Conservation (phyloP, 2,888 invertebrate genomes). For the Amphiduros pacificus region DNA sequence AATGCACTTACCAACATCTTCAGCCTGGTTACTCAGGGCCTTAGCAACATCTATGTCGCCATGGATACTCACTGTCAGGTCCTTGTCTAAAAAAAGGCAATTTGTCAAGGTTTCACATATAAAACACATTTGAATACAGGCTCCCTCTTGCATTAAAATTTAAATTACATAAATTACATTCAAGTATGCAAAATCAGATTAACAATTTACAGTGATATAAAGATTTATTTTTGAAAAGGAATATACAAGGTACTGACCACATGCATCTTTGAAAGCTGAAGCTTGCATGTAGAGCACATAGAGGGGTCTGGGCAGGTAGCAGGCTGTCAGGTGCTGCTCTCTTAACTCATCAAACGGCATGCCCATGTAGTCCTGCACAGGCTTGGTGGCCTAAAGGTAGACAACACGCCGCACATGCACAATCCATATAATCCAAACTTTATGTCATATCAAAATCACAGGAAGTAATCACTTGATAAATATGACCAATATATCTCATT, state of each 20-base stretch:
- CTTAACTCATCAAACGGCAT: conserved; percentile 78
- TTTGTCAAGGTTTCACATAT: no score
- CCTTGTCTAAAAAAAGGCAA: conserved; percentile 46
- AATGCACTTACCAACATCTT: conserved; percentile 34
- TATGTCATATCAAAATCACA: no score
- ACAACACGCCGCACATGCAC: no score
- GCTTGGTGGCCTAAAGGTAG: conserved; percentile 73
- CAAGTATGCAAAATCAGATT: no score
- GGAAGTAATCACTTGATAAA: no score
- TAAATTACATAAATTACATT: no score
- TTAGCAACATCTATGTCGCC: conserved; percentile 66
- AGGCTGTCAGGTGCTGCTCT: conserved; percentile 69
- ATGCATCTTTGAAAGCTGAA: conserved; percentile 78
- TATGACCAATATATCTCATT: no score
- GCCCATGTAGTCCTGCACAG: conserved; percentile 84
- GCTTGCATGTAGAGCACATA: conserved; percentile 86
- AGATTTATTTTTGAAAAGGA: not conserved
- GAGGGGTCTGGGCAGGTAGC: conserved; percentile 77
- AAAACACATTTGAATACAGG: no score
- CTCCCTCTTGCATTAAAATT: no score
- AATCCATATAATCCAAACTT: no score
- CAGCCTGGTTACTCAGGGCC: conserved; percentile 30
- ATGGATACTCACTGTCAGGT: conserved; percentile 54
- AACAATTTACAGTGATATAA: not conserved
- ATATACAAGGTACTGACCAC: conserved; percentile 55